Conservation (phyloP, 23 tunicate species). For the Ascidia mentula region DNA sequence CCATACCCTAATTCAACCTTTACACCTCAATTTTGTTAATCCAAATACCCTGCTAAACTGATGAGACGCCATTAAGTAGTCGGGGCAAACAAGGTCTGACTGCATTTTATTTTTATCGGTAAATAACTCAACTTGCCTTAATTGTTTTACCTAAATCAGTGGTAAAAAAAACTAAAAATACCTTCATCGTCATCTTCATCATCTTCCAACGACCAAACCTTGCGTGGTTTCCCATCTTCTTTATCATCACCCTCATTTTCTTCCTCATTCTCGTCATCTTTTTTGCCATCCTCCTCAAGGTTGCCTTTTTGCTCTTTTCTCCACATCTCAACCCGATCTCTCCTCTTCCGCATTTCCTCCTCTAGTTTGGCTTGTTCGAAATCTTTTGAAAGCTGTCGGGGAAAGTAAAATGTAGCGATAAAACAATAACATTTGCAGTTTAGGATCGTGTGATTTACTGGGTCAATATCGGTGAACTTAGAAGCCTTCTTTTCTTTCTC, state of each 20-base stretch:
- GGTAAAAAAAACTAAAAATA: neutral
- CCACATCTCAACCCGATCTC: constrained; percentile 91
- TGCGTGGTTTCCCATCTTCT: neutral
- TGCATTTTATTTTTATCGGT: no score
- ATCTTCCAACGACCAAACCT: constrained; percentile 79
- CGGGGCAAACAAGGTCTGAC: no score
- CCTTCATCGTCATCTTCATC: constrained; percentile 68
- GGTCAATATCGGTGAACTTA: constrained; percentile 58
- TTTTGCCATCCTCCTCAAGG: neutral
- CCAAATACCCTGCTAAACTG: no score
- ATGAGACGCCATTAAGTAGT: no score
- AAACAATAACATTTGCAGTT: neutral
- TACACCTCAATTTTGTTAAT: no score
- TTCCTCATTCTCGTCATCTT: constrained; percentile 14
- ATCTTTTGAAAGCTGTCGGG: constrained; percentile 58
- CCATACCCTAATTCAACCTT: no score
- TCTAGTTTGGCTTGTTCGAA: constrained; percentile 88
- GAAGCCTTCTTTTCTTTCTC: constrained; percentile 36
- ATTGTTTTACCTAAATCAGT: no score
- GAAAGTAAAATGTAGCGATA: neutral
- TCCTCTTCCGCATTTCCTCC: constrained; percentile 83
- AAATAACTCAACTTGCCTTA: no score
- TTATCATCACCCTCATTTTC: constrained; percentile 45
- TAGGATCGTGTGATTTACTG: constrained; percentile 19
- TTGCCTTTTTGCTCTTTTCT: constrained; percentile 56